Evolutionary conservation across 2,113 vertebrate species (phyloP), one percentile per base, ranked within the genome.

Genomic region (Phocoena phocoena): DNA sequence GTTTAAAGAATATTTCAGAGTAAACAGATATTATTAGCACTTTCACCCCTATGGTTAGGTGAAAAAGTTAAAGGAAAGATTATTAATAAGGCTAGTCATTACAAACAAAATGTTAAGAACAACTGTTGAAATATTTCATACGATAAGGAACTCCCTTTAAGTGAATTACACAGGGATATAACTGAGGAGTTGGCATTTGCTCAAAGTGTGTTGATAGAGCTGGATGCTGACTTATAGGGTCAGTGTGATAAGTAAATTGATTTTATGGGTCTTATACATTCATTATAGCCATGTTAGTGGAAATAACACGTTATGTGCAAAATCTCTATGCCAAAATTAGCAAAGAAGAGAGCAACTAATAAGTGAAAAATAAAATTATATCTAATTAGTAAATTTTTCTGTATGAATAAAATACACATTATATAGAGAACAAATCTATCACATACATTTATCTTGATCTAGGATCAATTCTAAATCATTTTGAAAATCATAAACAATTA

Each of bases 71-170:
- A 81, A 65, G 28, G 25, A 58, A 63, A 90, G 65, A 67, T 73
- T 67, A 83, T 88, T 92, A 60, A 94, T 36, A 62, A 84, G 33
- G 31, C n/a, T 63, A 92, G 18, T 82, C 2, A 15, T 76, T 91
- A 47, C 14, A 90, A 94, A 96, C 11, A 93, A 76, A 94, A 81
- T 55, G 67, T 70, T 84, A 67, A 84, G 38, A 65, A 80, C 31
- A 67, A 36, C 33, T 85, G n/a, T 79, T 70, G 36, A 80, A 60
- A 47, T 77, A 58, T 83, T 97, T 82, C 1, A 4, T 68, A 47
- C 0, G 10, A 38, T 7, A 95, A 89, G n/a, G 21, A 90, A 44
- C 21, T 67, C 8, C 14, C 63, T 67, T 96, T 89, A 47, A 77
- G 20, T 80, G 73, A 58, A 44, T 86, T 79, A 25, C 14, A 60